Conservation (phyloP, 2,113 vertebrate genomes). For the Furnarius figulus region DNA sequence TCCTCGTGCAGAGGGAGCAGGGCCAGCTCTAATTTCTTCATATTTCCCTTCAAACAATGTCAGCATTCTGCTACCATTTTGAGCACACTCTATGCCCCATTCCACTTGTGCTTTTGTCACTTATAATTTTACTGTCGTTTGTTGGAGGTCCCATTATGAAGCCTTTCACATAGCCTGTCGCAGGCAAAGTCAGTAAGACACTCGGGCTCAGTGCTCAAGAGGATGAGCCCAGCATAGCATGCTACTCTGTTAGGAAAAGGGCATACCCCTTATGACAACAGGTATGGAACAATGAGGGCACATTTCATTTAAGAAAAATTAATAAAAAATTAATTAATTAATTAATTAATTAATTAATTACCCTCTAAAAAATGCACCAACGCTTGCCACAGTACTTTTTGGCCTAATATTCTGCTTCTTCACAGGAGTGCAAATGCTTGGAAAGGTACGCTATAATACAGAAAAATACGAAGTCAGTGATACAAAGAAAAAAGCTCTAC, state of each 20-base stretch:
- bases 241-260: neutral
- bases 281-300: neutral
- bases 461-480: neutral
- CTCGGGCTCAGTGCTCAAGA: neutral
- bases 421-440: neutral
- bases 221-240: fast-evolving
- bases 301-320: neutral
- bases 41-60: neutral
- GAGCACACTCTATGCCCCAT: neutral
- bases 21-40: neutral
- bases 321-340: too few species aligned
- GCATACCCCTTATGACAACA: neutral
- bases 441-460: neutral
- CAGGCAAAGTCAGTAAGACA: fast-evolving
- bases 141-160: neutral
- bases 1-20: neutral
- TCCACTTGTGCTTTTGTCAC: neutral
- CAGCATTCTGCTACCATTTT: neutral
- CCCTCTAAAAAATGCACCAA: neutral
- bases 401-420: neutral
- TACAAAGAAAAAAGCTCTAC: neutral
- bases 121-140: neutral
- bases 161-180: neutral
- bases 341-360: too few species aligned
- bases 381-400: neutral